Evolutionary conservation across 2,113 vertebrate genomes (phyloP), one percentile per base, ranked within the genome.

Genomic region (Pavo muticus): DNA sequence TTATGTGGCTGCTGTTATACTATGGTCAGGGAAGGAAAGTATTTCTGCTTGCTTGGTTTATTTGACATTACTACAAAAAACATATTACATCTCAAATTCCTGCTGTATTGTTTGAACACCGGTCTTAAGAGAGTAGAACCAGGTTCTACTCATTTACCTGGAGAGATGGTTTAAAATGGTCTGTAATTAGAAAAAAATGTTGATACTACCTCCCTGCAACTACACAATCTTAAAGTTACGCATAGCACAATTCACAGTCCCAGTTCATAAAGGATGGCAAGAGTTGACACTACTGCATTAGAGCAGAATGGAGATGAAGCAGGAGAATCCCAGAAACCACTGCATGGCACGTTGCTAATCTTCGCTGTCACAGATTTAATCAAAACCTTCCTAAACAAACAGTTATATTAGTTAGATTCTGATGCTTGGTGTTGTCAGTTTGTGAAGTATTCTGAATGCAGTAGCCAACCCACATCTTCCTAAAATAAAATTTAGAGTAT

Each of bases 281-380:
- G 61, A 70, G 67, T 24, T 70, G 75, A 25, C 14, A 30, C n/a
- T 47, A 30, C 37, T 37, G 61, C 48, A 61, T 7, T 44, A 35
- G 20, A 91, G 45, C 44, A 79, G 67, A 91, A 63, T 13, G 44
- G 25, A 71, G 39, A 32, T 54, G 44, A 87, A 79, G 23, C 14
- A 42, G 39, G 37, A 75, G 30, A 39, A 48, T 37, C 30, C 21
- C 39, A 54, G 40, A 72, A 40, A 16, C 35, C 17, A 37, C 69
- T 65, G 17, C 4, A 7, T 0, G 3, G 52, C 27, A 78, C 9
- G 6, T 64, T 1, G 0, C n/a, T 84, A n/a, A 40, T 67, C 11
- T 45, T 47, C 59, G 10, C 50, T 73, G 5, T 68, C 37, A 67
- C 9, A 29, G 86, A 6, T 84, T 74, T 77, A 91, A 73, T 67